phyloP scores from a whole-genome alignment of 2,113 vertebrate species.

The Rhinoderma darwinii region DNA sequence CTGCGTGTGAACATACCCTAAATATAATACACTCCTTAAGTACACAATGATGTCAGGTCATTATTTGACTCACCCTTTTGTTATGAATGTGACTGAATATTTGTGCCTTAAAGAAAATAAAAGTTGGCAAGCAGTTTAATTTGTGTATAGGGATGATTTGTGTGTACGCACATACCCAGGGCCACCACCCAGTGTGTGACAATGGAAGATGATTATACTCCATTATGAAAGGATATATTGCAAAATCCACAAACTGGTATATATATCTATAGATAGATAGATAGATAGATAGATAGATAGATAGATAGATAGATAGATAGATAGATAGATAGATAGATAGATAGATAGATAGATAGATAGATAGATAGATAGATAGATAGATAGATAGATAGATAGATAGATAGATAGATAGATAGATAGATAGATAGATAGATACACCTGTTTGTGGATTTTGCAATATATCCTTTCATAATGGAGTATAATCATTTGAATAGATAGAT shows the following conservation, averaged over 20 bases:
- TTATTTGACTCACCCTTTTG: not conserved
- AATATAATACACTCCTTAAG: not conserved
- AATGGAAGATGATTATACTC: not conserved
- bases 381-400: too few species aligned
- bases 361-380: too few species aligned
- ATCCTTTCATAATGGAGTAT: not conserved
- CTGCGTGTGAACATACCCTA: too few species aligned
- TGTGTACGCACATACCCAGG: not conserved
- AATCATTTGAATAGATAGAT: too few species aligned
- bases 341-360: too few species aligned
- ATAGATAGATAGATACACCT: too few species aligned
- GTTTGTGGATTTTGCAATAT: not conserved
- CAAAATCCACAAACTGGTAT: not conserved
- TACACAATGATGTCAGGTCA: conserved; percentile 1
- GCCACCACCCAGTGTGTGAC: not conserved
- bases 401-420: too few species aligned
- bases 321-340: too few species aligned
- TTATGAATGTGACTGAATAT: conserved; percentile 6
- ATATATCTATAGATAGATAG: too few species aligned
- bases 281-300: too few species aligned
- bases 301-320: too few species aligned
- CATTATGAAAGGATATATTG: not conserved
- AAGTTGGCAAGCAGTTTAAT: not conserved
- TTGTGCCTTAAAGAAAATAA: not conserved
- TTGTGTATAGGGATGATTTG: not conserved